Conservation (phyloP, 2,113 vertebrate genomes). For the mouse (Mus musculus) region DNA sequence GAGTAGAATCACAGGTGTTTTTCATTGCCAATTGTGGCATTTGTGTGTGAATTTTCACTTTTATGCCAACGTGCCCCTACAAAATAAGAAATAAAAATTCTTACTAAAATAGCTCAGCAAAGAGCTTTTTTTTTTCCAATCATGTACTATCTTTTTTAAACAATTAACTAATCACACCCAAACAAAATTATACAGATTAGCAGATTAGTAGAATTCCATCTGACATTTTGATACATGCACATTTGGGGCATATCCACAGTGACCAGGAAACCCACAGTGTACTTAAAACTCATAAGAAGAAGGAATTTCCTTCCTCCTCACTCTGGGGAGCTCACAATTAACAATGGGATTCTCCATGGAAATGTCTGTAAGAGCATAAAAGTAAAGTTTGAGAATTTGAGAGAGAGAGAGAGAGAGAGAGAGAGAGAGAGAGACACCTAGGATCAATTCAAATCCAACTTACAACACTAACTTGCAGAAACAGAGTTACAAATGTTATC, state of each 20-base stretch:
- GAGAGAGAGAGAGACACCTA: background rate
- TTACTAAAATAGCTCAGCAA: background rate
- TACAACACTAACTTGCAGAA: background rate
- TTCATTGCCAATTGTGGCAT: background rate
- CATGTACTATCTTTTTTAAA: too few relatives aligned
- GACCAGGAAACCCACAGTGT: background rate
- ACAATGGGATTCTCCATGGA: background rate
- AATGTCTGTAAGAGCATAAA: background rate
- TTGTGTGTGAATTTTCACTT: background rate
- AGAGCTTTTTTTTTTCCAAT: background rate
- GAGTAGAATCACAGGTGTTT: background rate
- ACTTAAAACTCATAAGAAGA: rapidly evolving
- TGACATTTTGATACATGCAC: too few relatives aligned
- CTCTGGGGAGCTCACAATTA: too few relatives aligned
- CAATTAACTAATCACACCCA: background rate
- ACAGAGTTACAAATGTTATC: background rate
- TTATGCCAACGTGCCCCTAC: background rate
- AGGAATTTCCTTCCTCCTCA: background rate
- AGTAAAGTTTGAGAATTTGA: background rate
- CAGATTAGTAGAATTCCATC: background rate
- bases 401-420: background rate
- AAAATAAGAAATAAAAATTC: conserved; percentile 40
- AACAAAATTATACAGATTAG: background rate
- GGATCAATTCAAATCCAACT: conserved; percentile 21
- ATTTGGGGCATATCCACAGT: background rate